These are phyloP conservation scores for Caradrina kadenii DNA, from an alignment of 2,888 invertebrate genomes.

Conservation along the genomic window DNA sequence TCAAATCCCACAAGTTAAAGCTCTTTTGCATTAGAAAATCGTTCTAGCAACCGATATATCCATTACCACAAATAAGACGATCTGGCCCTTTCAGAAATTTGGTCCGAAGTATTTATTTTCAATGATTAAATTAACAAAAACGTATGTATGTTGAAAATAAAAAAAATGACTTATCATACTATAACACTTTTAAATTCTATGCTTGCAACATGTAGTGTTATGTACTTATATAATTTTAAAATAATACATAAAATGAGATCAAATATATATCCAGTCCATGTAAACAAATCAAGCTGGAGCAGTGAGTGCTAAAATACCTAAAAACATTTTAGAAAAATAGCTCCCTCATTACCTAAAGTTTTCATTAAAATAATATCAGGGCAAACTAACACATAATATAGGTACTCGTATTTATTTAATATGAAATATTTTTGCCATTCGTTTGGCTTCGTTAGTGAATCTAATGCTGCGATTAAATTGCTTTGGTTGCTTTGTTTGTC, in stretches of 20 bases:
- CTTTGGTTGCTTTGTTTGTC: constrained; percentile 74
- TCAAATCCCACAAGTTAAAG: constrained; percentile 87
- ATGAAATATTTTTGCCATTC: constrained; percentile 55
- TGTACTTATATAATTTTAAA: constrained; percentile 76
- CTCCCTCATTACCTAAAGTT: constrained; percentile 63
- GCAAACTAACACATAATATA: constrained; percentile 56
- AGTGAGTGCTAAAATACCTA: constrained; percentile 74
- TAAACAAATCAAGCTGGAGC: constrained; percentile 74
- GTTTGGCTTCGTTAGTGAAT: constrained; percentile 59
- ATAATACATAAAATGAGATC: constrained; percentile 88
- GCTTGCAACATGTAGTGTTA: constrained; percentile 76
- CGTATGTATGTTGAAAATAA: constrained; percentile 67
- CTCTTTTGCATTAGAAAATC: constrained; percentile 83
- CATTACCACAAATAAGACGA: constrained; percentile 71
- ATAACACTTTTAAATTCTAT: constrained; percentile 71
- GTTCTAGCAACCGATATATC: constrained; percentile 76
- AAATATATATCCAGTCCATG: constrained; percentile 83
- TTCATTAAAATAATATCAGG: constrained; percentile 64
- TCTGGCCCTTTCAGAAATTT: constrained; percentile 79
- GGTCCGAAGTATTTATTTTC: constrained; percentile 76
- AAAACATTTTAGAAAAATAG: constrained; percentile 71
- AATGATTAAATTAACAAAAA: constrained; percentile 59
- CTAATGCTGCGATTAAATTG: constrained; percentile 65
- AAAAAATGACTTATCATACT: constrained; percentile 63
- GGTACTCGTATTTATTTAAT: constrained; percentile 51